A percentile compares a stretch with the other conserved stretches of the same genome.
Evolutionary conservation across 2,888 invertebrate species (phyloP).

Genomic region (Oxycera nigricornis): DNA sequence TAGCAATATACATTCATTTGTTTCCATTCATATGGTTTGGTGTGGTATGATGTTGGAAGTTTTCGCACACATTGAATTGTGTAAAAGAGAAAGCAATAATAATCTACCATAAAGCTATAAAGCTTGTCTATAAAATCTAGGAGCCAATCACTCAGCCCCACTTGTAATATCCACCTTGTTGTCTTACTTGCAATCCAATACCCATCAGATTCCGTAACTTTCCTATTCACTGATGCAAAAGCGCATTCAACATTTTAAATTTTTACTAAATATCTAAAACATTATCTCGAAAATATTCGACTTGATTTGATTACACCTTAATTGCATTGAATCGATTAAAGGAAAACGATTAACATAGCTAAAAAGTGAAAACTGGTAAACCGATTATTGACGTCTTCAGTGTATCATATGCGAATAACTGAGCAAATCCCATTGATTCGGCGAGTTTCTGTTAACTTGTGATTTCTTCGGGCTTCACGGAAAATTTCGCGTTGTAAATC

Average conservation of each 20-base stretch:
- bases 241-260: not conserved
- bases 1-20: not conserved
- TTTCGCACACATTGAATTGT: not conserved
- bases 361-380: no score
- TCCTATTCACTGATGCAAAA: not conserved
- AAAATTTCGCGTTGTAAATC: not conserved
- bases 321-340: slow-evolving; percentile 11
- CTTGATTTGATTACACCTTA: not conserved
- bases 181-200: not conserved
- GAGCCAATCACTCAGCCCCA: not conserved
- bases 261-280: not conserved
- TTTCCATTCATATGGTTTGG: not conserved
- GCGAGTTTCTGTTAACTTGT: no score
- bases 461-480: not conserved
- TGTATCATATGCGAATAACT: no score
- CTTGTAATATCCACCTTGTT: not conserved
- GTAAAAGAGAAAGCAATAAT: not conserved
- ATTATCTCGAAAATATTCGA: not conserved
- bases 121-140: not conserved
- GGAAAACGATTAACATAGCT: not conserved
- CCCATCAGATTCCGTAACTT: not conserved
- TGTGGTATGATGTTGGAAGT: not conserved
- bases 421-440: no score
- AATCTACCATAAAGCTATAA: not conserved
- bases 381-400: no score